Percentiles rank a stretch among this genome's conserved stretches.
These are phyloP conservation scores for Myiozetetes cayanensis DNA, from an alignment of 2,113 vertebrate genomes.

Conservation along the genomic window DNA sequence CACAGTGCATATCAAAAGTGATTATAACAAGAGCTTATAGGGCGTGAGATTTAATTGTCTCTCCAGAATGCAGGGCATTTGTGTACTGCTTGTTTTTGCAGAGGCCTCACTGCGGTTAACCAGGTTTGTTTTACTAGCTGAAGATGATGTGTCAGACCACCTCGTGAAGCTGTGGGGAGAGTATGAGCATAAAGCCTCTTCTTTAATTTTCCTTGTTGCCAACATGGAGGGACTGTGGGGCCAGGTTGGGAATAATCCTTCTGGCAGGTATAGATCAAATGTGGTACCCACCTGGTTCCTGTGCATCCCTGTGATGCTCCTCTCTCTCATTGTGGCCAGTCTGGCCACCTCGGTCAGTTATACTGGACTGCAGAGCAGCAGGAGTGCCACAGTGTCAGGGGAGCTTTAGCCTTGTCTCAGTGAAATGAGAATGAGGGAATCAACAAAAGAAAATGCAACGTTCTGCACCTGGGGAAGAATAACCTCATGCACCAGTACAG, in stretches of 20 bases:
- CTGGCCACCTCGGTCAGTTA: rapidly evolving
- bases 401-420: neutral
- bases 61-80: neutral
- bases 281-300: neutral
- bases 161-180: neutral
- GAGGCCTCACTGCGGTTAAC: neutral
- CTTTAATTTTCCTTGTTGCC: neutral
- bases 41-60: neutral
- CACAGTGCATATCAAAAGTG: neutral
- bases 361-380: rapidly evolving
- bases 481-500: neutral
- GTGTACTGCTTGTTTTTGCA: neutral
- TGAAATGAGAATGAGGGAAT: neutral
- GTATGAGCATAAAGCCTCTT: rapidly evolving
- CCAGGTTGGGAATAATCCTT: neutral
- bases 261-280: rapidly evolving
- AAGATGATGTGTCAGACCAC: neutral
- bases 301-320: neutral
- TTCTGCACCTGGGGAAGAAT: neutral
- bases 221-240: neutral
- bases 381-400: too few species aligned
- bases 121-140: neutral
- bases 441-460: neutral
- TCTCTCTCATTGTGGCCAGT: neutral
- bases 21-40: neutral